Evolutionary conservation across 2,888 invertebrate species (phyloP).

Genomic region (Elegia similella): DNA sequence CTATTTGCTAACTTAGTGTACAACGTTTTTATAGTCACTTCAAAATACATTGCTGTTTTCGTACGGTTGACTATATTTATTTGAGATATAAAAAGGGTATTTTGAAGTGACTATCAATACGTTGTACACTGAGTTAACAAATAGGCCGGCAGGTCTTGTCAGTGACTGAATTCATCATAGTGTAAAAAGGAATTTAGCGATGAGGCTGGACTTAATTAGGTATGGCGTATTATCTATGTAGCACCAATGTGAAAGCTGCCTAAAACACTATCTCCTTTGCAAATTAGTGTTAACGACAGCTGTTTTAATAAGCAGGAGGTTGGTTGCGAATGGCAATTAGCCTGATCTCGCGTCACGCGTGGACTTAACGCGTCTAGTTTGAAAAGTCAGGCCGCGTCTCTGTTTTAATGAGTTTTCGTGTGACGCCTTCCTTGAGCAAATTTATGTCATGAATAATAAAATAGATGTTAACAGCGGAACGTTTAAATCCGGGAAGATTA

Average conservation of each 20-base stretch:
- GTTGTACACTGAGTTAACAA: no score
- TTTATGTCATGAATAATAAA: slow-evolving; percentile 79
- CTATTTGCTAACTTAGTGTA: no score
- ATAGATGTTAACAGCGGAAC: slow-evolving; percentile 68
- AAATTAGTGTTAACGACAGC: slow-evolving; percentile 66
- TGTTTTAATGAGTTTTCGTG: slow-evolving; percentile 80
- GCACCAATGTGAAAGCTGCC: background rate
- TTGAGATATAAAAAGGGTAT: no score
- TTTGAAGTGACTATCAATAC: no score
- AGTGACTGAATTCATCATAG: no score
- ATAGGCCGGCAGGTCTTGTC: no score
- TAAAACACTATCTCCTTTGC: slow-evolving; percentile 32
- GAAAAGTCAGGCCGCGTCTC: slow-evolving; percentile 78
- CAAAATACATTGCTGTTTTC: no score
- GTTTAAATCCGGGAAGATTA: slow-evolving; percentile 73
- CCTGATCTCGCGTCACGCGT: slow-evolving; percentile 69
- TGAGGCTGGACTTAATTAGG: no score
- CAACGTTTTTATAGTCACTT: no score
- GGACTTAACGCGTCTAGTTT: slow-evolving; percentile 80
- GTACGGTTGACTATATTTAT: no score
- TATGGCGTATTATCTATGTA: no score
- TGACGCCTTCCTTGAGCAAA: slow-evolving; percentile 76
- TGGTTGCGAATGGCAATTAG: slow-evolving; percentile 72
- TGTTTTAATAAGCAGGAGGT: slow-evolving; percentile 70
- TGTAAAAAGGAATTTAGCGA: no score